Percentiles rank a stretch among this genome's conserved stretches.
phyloP scores from a whole-genome alignment of 2,797 vertebrate genomes.

The Morelia viridis region DNA sequence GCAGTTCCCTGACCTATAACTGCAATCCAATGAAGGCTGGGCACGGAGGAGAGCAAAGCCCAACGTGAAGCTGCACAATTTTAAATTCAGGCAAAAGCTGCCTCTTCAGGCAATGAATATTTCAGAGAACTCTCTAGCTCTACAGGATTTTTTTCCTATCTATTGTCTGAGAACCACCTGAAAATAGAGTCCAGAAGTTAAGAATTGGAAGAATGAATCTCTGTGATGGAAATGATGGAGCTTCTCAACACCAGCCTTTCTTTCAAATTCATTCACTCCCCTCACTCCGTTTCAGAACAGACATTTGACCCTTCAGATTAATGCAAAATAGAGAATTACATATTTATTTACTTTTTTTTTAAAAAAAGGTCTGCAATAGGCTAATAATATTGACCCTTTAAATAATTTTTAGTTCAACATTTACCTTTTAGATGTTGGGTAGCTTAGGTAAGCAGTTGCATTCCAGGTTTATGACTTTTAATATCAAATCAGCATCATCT shows the following conservation, averaged over 20 bases:
- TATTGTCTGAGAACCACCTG: no score
- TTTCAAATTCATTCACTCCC: not conserved
- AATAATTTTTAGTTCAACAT: not conserved
- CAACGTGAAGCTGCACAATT: not conserved
- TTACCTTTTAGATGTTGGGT: not conserved
- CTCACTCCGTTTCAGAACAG: not conserved
- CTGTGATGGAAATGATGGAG: not conserved
- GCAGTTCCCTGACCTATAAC: not conserved
- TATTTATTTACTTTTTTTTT: not conserved
- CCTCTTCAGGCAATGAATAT: not conserved
- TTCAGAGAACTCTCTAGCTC: not conserved
- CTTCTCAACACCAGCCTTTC: not conserved
- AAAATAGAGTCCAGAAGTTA: not conserved
- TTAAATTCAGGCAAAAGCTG: not conserved
- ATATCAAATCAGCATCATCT: not conserved
- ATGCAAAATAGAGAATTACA: not conserved
- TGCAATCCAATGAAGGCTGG: not conserved
- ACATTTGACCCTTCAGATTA: no score
- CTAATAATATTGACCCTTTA: not conserved
- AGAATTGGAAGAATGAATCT: not conserved
- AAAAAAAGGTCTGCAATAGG: not conserved
- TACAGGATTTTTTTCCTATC: not conserved
- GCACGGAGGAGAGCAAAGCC: not conserved
- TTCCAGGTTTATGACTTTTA: not conserved
- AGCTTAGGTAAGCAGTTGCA: not conserved